These are phyloP conservation scores for Galagoides demidoff DNA, from an alignment of 2,797 vertebrate species.

Conservation along the genomic window DNA sequence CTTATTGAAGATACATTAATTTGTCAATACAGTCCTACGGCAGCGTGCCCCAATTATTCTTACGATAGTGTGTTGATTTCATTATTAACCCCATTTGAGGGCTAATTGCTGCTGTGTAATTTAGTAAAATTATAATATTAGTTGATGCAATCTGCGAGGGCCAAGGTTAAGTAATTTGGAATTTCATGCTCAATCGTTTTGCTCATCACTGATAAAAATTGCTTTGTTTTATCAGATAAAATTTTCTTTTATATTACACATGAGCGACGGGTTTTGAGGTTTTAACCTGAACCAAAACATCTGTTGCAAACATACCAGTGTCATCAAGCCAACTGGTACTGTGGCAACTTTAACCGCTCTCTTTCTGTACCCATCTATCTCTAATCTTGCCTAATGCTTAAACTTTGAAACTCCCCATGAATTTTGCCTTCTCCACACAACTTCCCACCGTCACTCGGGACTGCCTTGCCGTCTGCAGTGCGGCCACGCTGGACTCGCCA, in stretches of 20 bases:
- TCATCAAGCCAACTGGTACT: not conserved
- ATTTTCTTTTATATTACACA: constrained; percentile 55
- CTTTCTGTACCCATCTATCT: not conserved
- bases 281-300: constrained; percentile 32
- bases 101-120: constrained; percentile 67
- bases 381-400: not conserved
- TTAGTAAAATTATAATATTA: constrained; percentile 69
- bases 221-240: constrained; percentile 36
- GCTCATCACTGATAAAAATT: constrained; percentile 15
- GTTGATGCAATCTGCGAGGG: constrained; percentile 54
- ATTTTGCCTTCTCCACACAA: not conserved
- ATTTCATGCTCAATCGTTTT: constrained; percentile 64
- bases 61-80: constrained; percentile 53
- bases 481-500: not conserved
- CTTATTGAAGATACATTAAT: constrained; percentile 47
- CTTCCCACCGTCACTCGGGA: not conserved
- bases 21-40: constrained; percentile 59
- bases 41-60: constrained; percentile 62
- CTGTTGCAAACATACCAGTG: not conserved
- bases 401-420: not conserved
- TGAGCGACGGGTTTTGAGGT: not conserved
- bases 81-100: constrained; percentile 66
- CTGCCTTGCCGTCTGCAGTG: not conserved
- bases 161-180: constrained; percentile 58
- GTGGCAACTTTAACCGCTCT: not conserved